A percentile compares a stretch with the other conserved stretches of the same genome.
Evolutionary conservation across 2,113 vertebrate genomes (phyloP).

Genomic region (Hucho hucho): DNA sequence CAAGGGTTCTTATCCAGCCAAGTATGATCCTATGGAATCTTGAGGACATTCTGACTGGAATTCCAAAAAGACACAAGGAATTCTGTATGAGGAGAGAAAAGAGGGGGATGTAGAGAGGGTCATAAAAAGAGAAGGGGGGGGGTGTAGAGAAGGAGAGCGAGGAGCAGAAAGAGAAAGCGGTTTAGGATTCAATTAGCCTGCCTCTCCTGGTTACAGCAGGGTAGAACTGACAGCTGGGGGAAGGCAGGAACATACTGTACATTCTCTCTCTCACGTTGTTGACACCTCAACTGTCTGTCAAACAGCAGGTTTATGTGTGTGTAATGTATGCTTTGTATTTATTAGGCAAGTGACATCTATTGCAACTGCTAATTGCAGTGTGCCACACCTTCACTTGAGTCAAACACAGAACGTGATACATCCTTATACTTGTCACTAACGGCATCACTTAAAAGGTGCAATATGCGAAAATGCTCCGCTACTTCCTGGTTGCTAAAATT

Average conservation of each 20-base stretch:
- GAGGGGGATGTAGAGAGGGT: background rate
- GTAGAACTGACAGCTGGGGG: slow-evolving; percentile 46
- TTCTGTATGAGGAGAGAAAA: background rate
- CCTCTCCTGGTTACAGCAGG: slow-evolving; percentile 50
- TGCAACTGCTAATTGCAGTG: too few relatives aligned
- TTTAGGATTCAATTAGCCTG: slow-evolving; percentile 66
- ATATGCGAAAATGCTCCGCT: too few relatives aligned
- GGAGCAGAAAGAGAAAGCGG: slow-evolving; percentile 45
- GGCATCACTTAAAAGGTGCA: too few relatives aligned
- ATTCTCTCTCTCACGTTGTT: slow-evolving; percentile 16
- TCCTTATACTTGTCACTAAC: too few relatives aligned
- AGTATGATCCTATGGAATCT: background rate
- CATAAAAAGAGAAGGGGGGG: too few relatives aligned
- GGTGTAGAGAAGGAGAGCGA: background rate
- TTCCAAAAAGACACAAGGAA: too few relatives aligned
- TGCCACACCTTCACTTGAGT: too few relatives aligned
- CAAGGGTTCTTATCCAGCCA: background rate
- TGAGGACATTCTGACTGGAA: too few relatives aligned
- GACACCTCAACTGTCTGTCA: slow-evolving; percentile 18
- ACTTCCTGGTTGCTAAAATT: too few relatives aligned
- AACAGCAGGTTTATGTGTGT: background rate
- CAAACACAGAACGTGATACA: too few relatives aligned
- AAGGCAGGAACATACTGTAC: slow-evolving; percentile 15
- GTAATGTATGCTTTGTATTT: background rate
- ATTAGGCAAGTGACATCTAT: too few relatives aligned